phyloP scores from a whole-genome alignment of 2,113 vertebrate genomes.

The Orthochromis indermauri region DNA sequence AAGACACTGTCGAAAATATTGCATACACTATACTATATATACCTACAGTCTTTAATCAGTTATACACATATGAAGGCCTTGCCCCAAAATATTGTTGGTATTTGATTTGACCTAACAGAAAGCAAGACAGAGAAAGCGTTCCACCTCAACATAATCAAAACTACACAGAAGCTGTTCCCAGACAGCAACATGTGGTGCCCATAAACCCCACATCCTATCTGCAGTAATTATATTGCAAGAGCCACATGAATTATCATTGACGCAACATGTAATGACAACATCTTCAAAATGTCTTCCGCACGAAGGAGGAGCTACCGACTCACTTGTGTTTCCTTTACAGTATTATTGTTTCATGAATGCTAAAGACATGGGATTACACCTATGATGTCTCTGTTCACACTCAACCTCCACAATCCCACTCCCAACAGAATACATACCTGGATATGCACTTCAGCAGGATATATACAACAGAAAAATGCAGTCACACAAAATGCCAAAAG shows the following conservation, averaged over 20 bases:
- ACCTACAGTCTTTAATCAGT: not conserved
- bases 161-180: slow-evolving; percentile 48
- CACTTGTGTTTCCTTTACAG: slow-evolving; percentile 2
- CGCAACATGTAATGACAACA: slow-evolving; percentile 40
- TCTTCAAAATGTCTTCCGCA: slow-evolving; percentile 43
- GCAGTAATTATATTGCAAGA: slow-evolving; percentile 51
- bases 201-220: slow-evolving; percentile 54
- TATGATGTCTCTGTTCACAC: not conserved
- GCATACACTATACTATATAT: not conserved
- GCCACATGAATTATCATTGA: slow-evolving; percentile 59
- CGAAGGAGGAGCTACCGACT: slow-evolving; percentile 24
- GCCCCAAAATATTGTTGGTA: not conserved
- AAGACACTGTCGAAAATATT: not conserved
- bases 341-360: not conserved
- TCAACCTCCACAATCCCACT: not conserved
- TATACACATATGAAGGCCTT: not conserved
- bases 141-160: not conserved
- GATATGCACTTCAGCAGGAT: not conserved
- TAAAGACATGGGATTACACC: not conserved
- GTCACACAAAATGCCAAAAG: not conserved
- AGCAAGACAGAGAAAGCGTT: not conserved
- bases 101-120: not conserved
- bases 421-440: not conserved
- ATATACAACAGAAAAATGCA: not conserved
- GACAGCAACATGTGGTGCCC: slow-evolving; percentile 57